A percentile compares a stretch with the other conserved stretches of the same genome.
These are phyloP conservation scores for Tenthredo distinguenda DNA, from an alignment of 2,888 invertebrate species.

Conservation along the genomic window DNA sequence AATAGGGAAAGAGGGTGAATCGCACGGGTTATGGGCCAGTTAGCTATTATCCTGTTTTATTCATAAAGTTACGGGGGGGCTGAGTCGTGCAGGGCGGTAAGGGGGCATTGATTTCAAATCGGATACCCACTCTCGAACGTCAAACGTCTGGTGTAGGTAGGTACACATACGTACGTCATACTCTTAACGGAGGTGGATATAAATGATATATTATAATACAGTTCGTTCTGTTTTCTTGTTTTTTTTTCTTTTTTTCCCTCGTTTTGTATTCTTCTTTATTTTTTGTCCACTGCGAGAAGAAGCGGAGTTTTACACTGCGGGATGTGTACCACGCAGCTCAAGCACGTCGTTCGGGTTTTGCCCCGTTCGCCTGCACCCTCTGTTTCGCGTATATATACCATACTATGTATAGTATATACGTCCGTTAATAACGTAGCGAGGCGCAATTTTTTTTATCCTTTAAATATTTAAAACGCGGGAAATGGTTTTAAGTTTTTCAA, in stretches of 20 bases:
- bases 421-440: constrained; percentile 59
- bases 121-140: constrained; percentile 17
- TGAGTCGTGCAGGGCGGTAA: neutral
- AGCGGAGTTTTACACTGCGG: neutral
- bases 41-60: constrained; percentile 48
- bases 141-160: constrained; percentile 33
- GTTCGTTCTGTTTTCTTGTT: constrained; percentile 39
- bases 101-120: constrained; percentile 48
- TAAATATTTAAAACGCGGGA: constrained; percentile 71
- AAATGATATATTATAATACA: constrained; percentile 15
- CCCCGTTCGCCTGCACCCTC: neutral
- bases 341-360: constrained; percentile 50
- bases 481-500: constrained; percentile 76
- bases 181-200: constrained; percentile 42
- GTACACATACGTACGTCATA: constrained; percentile 27
- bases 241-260: constrained; percentile 26
- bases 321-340: neutral
- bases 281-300: constrained; percentile 22
- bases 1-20: constrained; percentile 1
- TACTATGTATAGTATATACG: constrained; percentile 8
- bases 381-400: neutral
- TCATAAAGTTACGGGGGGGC: constrained; percentile 10
- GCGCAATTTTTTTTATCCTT: constrained; percentile 68
- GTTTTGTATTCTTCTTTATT: constrained; percentile 11
- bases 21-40: constrained; percentile 31